A percentile compares a stretch with the other conserved stretches of the same genome.
Evolutionary conservation across 1,140 invertebrate genomes (phyloP).

Genomic region (Temnothorax curvispinosus): DNA sequence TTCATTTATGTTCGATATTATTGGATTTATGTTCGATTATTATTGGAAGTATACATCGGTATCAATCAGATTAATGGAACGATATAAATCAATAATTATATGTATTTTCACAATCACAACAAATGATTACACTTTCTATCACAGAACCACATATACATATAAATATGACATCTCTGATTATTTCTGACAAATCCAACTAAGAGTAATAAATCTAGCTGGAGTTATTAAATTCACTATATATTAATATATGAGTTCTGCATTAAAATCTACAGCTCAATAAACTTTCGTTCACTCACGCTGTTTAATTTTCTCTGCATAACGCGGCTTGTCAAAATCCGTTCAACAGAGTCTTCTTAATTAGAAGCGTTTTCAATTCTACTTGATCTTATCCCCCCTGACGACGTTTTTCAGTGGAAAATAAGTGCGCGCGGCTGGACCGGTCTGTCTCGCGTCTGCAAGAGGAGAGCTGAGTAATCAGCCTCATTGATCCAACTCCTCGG

Average conservation of each 20-base stretch:
- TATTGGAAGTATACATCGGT: neutral
- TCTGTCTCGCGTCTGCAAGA: slow-evolving; percentile 55
- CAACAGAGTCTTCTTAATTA: slow-evolving; percentile 20
- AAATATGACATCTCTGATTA: neutral
- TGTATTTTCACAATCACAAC: neutral
- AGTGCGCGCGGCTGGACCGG: slow-evolving; percentile 32
- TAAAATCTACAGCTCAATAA: neutral
- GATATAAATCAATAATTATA: neutral
- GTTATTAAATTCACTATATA: neutral
- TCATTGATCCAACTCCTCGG: slow-evolving; percentile 64
- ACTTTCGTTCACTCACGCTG: neutral
- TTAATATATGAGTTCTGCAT: neutral
- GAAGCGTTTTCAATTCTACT: slow-evolving; percentile 48
- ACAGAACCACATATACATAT: neutral
- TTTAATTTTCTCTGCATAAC: slow-evolving; percentile 25
- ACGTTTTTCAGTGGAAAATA: slow-evolving; percentile 51
- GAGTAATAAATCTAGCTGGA: neutral
- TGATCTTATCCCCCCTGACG: slow-evolving; percentile 18
- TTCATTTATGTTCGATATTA: no score
- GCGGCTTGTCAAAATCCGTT: neutral
- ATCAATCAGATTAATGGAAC: neutral
- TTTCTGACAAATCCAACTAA: neutral
- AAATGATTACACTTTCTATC: neutral
- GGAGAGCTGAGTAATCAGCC: slow-evolving; percentile 59
- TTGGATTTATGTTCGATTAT: neutral